Evolutionary conservation across 2,888 invertebrate genomes (phyloP).

Genomic region (Eulithis prunata): DNA sequence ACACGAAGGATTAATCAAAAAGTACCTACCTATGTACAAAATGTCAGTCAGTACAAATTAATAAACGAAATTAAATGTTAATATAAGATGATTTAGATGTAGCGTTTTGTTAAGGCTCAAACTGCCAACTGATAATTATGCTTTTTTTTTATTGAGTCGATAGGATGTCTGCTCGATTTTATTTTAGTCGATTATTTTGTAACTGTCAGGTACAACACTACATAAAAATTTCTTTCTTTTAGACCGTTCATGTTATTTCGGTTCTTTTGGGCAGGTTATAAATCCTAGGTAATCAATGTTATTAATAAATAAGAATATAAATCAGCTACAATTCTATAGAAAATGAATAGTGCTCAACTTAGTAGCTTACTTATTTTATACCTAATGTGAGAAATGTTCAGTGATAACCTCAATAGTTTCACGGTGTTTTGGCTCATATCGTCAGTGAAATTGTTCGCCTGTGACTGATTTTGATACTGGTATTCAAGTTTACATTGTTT

Average conservation of each 20-base stretch:
- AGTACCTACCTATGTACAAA: too few species aligned
- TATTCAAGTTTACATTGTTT: conserved; percentile 24
- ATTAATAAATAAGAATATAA: conserved; percentile 39
- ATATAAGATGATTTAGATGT: too few species aligned
- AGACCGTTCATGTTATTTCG: conserved; percentile 75
- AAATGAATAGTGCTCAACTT: conserved; percentile 13
- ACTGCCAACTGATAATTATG: too few species aligned
- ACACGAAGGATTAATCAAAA: too few species aligned
- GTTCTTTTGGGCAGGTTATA: conserved; percentile 75
- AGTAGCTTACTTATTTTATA: conserved; percentile 36
- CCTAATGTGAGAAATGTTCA: conserved; percentile 39
- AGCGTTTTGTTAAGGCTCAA: too few species aligned
- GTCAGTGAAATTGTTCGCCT: conserved; percentile 16
- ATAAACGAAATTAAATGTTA: too few species aligned
- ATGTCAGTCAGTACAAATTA: too few species aligned
- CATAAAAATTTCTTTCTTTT: conserved; percentile 64
- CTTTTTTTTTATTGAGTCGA: too few species aligned
- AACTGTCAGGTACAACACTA: conserved; percentile 39
- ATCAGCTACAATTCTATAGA: conserved; percentile 11
- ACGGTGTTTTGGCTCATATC: conserved; percentile 69
- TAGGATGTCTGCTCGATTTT: neutral
- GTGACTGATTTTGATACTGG: conserved; percentile 26
- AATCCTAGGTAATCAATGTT: conserved; percentile 81
- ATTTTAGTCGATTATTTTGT: conserved; percentile 31
- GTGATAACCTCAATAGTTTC: conserved; percentile 64